Conservation (phyloP, 2,888 invertebrate species). For the Apeira syringaria region DNA sequence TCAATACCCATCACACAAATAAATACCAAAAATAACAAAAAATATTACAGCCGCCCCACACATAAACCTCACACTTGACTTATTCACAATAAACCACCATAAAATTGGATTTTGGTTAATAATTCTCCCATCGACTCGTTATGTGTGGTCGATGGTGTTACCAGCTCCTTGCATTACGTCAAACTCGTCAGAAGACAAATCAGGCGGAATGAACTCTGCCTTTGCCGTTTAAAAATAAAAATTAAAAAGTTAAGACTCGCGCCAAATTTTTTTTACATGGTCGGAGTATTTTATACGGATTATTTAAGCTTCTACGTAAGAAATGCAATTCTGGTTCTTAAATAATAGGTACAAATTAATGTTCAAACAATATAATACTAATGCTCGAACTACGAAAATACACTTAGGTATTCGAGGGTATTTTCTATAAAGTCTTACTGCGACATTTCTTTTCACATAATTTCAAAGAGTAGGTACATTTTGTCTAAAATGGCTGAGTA, state of each 20-base stretch:
- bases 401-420: too few relatives aligned
- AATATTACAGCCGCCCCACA: slow-evolving; percentile 6
- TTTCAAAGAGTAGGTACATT: too few relatives aligned
- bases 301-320: too few relatives aligned
- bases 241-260: slow-evolving; percentile 29
- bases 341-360: too few relatives aligned
- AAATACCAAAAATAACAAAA: slow-evolving; percentile 16
- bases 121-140: slow-evolving; percentile 38
- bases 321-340: too few relatives aligned
- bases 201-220: slow-evolving; percentile 52
- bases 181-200: slow-evolving; percentile 58
- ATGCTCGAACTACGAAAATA: too few relatives aligned
- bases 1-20: slow-evolving; percentile 6
- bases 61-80: slow-evolving; percentile 23
- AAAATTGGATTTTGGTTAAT: slow-evolving; percentile 69
- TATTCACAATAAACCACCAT: slow-evolving; percentile 56
- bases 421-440: too few relatives aligned
- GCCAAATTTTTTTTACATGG: slow-evolving; percentile 6
- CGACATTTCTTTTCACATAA: too few relatives aligned
- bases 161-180: slow-evolving; percentile 70
- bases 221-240: slow-evolving; percentile 42
- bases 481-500: too few relatives aligned
- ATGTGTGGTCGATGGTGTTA: slow-evolving; percentile 57
- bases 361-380: too few relatives aligned
- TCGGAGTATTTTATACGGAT: too few relatives aligned